phyloP scores from a whole-genome alignment of 2,113 vertebrate species.

The Zootoca vivipara region DNA sequence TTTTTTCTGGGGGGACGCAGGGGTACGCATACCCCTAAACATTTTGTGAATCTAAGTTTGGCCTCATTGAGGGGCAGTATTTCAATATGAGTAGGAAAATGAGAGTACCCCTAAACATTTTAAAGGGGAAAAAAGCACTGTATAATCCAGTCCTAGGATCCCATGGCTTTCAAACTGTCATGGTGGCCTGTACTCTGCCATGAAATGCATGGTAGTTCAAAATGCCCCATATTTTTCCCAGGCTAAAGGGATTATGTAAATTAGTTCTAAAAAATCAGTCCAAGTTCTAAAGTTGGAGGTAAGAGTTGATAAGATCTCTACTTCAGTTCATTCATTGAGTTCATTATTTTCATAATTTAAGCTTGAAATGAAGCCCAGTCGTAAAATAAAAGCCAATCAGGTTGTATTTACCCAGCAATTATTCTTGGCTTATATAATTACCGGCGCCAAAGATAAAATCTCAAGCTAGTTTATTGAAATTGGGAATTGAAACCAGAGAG shows the following conservation, averaged over 20 bases:
- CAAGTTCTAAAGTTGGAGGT: background rate
- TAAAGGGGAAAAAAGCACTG: no score
- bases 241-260: background rate
- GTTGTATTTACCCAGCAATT: conserved; percentile 58
- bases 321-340: conserved; percentile 24
- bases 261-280: background rate
- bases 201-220: background rate
- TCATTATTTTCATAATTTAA: conserved; percentile 40
- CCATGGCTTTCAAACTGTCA: no score
- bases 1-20: no score
- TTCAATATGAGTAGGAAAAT: no score
- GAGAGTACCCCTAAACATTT: no score
- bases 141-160: no score
- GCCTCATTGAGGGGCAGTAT: no score
- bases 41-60: no score
- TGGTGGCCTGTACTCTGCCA: no score
- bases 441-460: conserved; percentile 70
- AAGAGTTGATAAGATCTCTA: conserved; percentile 34
- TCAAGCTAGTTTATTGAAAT: conserved; percentile 69
- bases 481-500: conserved; percentile 67
- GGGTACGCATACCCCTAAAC: no score
- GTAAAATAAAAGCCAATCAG: conserved; percentile 47
- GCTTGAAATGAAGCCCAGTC: conserved; percentile 53
- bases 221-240: background rate
- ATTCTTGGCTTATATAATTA: conserved; percentile 73